Percentiles rank a stretch among this genome's conserved stretches.
Conservation (phyloP, 2,797 vertebrate species). For the Zalophus californianus region DNA sequence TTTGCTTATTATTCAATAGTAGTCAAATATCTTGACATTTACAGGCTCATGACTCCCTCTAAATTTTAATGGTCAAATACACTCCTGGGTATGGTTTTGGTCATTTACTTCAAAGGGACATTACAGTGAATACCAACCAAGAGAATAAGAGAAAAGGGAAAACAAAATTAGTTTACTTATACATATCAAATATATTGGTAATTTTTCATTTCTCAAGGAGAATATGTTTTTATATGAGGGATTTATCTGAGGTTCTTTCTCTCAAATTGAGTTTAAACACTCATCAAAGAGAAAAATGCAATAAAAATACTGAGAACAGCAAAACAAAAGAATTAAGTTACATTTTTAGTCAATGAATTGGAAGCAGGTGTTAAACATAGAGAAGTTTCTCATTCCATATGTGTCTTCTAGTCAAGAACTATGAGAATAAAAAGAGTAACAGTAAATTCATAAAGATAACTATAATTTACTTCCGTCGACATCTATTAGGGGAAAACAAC, state of each 20-base stretch:
- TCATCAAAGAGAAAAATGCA: constrained; percentile 51
- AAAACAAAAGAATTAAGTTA: constrained; percentile 81
- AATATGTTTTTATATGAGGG: constrained; percentile 7
- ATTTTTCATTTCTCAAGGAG: not conserved
- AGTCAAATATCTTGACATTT: constrained; percentile 37
- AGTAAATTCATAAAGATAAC: constrained; percentile 84
- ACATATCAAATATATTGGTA: not conserved
- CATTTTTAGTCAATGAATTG: constrained; percentile 85
- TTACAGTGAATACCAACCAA: constrained; percentile 54
- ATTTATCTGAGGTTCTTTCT: not conserved
- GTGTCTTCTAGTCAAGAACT: constrained; percentile 80
- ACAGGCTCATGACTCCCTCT: not conserved
- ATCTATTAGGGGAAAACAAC: constrained; percentile 84
- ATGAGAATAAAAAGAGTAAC: constrained; percentile 81
- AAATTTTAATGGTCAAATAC: not conserved
- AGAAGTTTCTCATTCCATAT: constrained; percentile 71
- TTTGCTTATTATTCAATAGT: not conserved
- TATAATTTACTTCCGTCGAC: constrained; percentile 85
- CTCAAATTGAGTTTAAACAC: constrained; percentile 48
- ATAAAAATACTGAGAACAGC: constrained; percentile 58
- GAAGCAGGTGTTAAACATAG: constrained; percentile 86
- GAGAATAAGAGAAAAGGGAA: not conserved
- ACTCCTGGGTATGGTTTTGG: not conserved
- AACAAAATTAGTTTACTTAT: constrained; percentile 2
- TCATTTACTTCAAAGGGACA: constrained; percentile 61